Percentiles rank a stretch among this genome's conserved stretches.
phyloP scores from a whole-genome alignment of 2,888 invertebrate species.

The Lordiphosa fenestrarum region DNA sequence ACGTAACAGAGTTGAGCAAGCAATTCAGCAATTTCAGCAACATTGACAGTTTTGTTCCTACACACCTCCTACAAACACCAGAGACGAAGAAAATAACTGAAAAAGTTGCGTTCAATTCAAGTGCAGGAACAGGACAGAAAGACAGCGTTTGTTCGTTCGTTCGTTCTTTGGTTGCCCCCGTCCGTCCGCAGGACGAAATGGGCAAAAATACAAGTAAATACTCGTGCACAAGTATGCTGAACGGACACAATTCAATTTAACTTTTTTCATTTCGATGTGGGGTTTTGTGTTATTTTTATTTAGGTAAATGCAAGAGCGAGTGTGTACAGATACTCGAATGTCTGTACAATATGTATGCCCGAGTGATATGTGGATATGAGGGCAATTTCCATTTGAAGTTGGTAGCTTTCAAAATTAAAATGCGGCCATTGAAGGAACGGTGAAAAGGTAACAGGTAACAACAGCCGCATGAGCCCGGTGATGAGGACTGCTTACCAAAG shows the following conservation, averaged over 20 bases:
- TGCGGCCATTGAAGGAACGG: conserved; percentile 12
- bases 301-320: conserved; percentile 18
- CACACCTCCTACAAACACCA: conserved; percentile 48
- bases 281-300: conserved; percentile 67
- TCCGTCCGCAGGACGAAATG: background rate
- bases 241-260: conserved; percentile 73
- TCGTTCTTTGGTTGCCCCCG: too few species aligned
- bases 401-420: conserved; percentile 64
- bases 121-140: conserved; percentile 39
- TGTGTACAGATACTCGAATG: too few species aligned
- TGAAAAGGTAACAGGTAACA: too few species aligned
- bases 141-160: background rate
- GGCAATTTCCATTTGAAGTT: conserved; percentile 59
- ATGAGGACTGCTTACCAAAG: too few species aligned
- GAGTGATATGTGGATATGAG: conserved; percentile 28
- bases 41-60: conserved; percentile 59
- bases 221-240: conserved; percentile 29
- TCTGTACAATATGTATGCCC: too few species aligned
- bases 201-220: conserved; percentile 53
- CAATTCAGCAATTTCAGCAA: conserved; percentile 51
- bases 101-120: conserved; percentile 66
- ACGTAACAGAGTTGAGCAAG: conserved; percentile 23
- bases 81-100: conserved; percentile 24
- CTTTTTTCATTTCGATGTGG: conserved; percentile 68
- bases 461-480: too few species aligned